phyloP scores from a whole-genome alignment of 2,113 vertebrate genomes.

The Myotis yumanensis region DNA sequence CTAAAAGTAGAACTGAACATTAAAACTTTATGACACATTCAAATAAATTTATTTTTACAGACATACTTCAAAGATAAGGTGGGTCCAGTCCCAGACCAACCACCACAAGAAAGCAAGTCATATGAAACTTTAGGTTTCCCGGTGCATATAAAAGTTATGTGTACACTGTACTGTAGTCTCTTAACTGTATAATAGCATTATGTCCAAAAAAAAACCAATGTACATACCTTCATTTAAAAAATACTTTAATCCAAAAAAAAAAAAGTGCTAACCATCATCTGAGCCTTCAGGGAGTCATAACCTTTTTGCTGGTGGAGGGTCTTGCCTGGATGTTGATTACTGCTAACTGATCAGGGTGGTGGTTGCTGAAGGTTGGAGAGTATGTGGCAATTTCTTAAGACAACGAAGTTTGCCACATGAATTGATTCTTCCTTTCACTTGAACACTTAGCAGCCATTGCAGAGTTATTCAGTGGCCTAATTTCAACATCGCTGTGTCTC shows the following conservation, averaged over 20 bases:
- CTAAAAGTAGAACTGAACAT: not conserved
- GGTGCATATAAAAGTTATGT: not conserved
- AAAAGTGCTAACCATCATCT: not conserved
- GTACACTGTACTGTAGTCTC: not conserved
- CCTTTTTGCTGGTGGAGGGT: not conserved
- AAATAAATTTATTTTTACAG: not conserved
- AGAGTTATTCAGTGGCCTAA: not conserved
- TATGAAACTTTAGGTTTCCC: not conserved
- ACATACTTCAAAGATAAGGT: not conserved
- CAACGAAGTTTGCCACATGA: not conserved
- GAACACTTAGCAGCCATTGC: not conserved
- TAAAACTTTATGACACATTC: slow-evolving; percentile 7
- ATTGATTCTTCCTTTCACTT: not conserved
- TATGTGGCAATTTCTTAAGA: not conserved
- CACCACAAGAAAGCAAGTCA: not conserved
- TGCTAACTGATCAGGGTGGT: not conserved
- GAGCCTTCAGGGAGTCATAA: not conserved
- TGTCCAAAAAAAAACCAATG: not conserved
- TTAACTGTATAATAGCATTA: not conserved
- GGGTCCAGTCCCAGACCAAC: not conserved
- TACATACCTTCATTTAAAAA: not conserved
- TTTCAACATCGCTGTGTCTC: not conserved
- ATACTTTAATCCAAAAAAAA: not conserved
- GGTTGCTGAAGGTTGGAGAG: not conserved
- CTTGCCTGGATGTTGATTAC: not conserved